Percentiles rank a stretch among this genome's conserved stretches.
These are phyloP conservation scores for Bos indicus DNA, from an alignment of 2,113 vertebrate genomes.

Conservation along the genomic window DNA sequence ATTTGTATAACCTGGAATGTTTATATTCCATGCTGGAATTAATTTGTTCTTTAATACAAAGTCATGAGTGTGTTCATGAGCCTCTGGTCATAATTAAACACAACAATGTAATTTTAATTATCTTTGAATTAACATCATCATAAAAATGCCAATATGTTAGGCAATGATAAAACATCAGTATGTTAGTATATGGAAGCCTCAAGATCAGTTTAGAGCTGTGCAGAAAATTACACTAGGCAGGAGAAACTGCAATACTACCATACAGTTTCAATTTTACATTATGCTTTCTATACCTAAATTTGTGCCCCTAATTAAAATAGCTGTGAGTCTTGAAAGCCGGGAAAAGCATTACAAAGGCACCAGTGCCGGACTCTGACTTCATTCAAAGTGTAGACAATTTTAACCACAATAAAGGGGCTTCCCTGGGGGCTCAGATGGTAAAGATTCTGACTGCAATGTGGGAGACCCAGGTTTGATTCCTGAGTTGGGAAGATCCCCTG, in stretches of 20 bases:
- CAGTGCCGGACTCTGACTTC: neutral
- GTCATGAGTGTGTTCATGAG: neutral
- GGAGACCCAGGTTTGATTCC: neutral
- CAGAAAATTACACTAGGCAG: neutral
- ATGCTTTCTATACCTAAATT: neutral
- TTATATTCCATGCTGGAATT: neutral
- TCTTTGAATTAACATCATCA: neutral
- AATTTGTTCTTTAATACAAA: constrained; percentile 41
- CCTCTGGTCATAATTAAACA: constrained; percentile 19
- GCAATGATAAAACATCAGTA: constrained; percentile 2
- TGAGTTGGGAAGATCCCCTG: neutral
- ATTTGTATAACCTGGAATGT: neutral
- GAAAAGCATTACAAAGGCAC: neutral
- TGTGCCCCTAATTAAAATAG: neutral
- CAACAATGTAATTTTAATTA: constrained; percentile 39
- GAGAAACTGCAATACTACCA: neutral
- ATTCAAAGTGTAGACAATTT: neutral
- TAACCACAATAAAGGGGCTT: neutral
- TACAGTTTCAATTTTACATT: neutral
- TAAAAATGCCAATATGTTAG: constrained; percentile 38
- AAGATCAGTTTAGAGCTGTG: neutral
- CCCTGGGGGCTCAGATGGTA: neutral
- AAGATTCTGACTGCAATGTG: neutral
- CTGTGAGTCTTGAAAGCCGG: neutral
- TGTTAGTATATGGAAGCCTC: neutral